Percentiles rank a stretch among this genome's conserved stretches.
Evolutionary conservation across 2,888 invertebrate species (phyloP).

Genomic region (Melanchra persicariae): DNA sequence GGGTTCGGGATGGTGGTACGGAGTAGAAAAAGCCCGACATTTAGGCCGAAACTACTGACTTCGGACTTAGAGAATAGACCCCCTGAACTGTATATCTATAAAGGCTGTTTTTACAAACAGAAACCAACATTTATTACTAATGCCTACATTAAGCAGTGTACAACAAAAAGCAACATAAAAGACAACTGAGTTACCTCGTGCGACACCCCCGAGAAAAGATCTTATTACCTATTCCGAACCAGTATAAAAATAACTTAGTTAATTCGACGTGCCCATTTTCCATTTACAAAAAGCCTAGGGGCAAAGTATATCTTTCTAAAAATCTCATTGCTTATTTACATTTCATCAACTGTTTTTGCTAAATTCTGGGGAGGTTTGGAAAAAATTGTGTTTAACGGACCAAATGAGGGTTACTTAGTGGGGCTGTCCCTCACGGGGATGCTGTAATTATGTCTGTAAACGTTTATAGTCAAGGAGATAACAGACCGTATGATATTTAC

Average conservation of each 20-base stretch:
- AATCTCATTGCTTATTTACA: constrained; percentile 65
- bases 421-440: constrained; percentile 57
- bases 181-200: constrained; percentile 9
- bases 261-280: constrained; percentile 53
- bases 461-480: constrained; percentile 71
- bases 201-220: constrained; percentile 34
- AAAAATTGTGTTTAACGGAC: constrained; percentile 60
- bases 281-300: constrained; percentile 49
- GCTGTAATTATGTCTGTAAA: constrained; percentile 71
- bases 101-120: not conserved
- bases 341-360: constrained; percentile 62
- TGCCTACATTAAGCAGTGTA: not conserved
- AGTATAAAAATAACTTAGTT: constrained; percentile 56
- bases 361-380: constrained; percentile 35
- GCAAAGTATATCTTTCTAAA: constrained; percentile 43
- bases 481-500: constrained; percentile 75
- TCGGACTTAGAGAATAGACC: too few species aligned
- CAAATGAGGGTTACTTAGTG: constrained; percentile 60
- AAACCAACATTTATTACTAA: not conserved
- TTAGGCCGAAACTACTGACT: too few species aligned
- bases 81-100: not conserved
- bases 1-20: too few species aligned
- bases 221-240: constrained; percentile 47
- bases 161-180: constrained; percentile 1
- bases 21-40: too few species aligned